A percentile compares a stretch with the other conserved stretches of the same genome.
phyloP scores from a whole-genome alignment of 2,113 vertebrate species.

The Opisthocomus hoazin region DNA sequence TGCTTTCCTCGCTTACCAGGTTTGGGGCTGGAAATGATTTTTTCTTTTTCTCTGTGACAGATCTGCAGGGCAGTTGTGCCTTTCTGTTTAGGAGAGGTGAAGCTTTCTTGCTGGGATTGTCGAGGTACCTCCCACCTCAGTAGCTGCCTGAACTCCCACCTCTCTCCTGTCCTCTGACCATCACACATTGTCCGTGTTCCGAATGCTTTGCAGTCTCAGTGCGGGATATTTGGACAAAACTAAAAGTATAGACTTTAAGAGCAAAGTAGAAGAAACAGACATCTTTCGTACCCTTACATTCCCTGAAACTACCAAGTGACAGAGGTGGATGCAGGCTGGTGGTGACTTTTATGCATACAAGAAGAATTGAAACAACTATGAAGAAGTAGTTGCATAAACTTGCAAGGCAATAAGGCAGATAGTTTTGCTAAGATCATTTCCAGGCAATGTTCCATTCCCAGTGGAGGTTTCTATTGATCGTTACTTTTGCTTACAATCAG shows the following conservation, averaged over 20 bases:
- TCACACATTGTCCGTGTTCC: rapidly evolving
- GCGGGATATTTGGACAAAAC: background rate
- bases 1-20: background rate
- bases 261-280: background rate
- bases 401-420: background rate
- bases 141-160: background rate
- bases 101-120: background rate
- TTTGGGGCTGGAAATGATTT: background rate
- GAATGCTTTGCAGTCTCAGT: background rate
- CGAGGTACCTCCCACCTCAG: background rate
- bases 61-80: background rate
- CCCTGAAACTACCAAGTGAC: background rate
- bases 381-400: background rate
- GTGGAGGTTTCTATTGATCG: slow-evolving; percentile 35
- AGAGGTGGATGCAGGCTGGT: background rate
- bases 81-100: background rate
- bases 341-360: background rate
- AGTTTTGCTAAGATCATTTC: slow-evolving; percentile 37
- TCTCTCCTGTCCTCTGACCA: background rate
- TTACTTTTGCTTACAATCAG: slow-evolving; percentile 32
- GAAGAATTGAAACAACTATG: background rate
- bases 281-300: background rate
- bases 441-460: slow-evolving; percentile 33
- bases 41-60: background rate
- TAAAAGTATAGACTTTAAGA: background rate